Evolutionary conservation across 2,797 vertebrate species (phyloP), one percentile per base, ranked within the genome.

Genomic region (Hypotaenidia okinawae): DNA sequence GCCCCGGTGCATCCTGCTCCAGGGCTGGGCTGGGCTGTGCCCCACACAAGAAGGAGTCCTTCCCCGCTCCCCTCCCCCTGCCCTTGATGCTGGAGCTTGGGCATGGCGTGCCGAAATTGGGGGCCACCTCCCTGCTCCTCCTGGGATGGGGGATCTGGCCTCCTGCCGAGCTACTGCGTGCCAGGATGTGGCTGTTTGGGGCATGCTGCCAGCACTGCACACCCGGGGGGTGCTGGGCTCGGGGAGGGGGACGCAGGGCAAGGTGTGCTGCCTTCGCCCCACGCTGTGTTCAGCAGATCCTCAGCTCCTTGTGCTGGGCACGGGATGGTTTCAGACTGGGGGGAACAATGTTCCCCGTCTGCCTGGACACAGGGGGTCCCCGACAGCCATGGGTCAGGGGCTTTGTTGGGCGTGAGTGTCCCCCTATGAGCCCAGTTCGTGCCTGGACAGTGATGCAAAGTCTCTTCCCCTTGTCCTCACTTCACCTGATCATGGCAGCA

Each of bases 21-120:
- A 11, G 66, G 58, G 55, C 17, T 68, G 37, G 51, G 72, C 64
- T 67, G 35, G 41, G 27, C 84, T 4, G 7, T 45, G 62, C 13
- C 73, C 78, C 58, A 6, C 0, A 0, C 5, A 12, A 43, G 0
- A 0, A 76, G 39, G 28, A 17, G 6, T 45, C 7, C 15, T n/a
- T 3, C 32, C n/a, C 17, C 9, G 43, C 43, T 45, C 43, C 43
- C 43, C 43, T 45, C 24, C 3, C 15, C 24, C 32, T 7, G 47
- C 28, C 72, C 54, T 33, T 51, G 54, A 63, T 41, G 54, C 28
- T 52, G 35, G 32, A 73, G 39, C 51, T 62, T 3, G 2, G 25
- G 58, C 5, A 30, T 0, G 4, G 13, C 5, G 16, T 41, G 27
- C n/a, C 10, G 23, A 43, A n/a, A 47, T 5, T 5, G 7, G 70